Conservation (phyloP, 1,140 invertebrate genomes). For the Dendroctonus valens region DNA sequence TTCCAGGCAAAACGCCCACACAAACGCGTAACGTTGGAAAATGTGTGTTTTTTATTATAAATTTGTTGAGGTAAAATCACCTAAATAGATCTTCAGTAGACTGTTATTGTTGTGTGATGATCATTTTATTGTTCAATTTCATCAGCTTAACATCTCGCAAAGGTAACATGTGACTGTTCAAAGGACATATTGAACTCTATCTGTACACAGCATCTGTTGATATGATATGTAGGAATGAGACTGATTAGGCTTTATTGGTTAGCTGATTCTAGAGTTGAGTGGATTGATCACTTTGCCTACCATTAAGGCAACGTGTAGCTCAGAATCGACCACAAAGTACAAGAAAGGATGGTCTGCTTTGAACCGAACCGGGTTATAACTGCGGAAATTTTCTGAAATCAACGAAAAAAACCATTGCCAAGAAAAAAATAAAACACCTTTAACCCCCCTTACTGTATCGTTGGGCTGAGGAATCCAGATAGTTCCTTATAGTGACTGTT, state of each 20-base stretch:
- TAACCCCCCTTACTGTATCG: constrained; percentile 55
- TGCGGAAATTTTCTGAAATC: constrained; percentile 36
- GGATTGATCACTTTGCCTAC: constrained; percentile 79
- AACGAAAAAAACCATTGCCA: neutral
- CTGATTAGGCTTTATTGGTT: constrained; percentile 36
- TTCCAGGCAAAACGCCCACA: too few relatives aligned
- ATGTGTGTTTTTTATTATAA: too few relatives aligned
- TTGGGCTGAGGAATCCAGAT: constrained; percentile 57
- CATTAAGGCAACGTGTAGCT: constrained; percentile 72
- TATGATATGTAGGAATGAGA: too few relatives aligned
- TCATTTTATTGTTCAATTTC: too few relatives aligned
- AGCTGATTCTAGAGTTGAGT: constrained; percentile 71
- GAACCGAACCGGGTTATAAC: constrained; percentile 59
- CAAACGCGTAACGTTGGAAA: too few relatives aligned
- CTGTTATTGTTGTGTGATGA: too few relatives aligned
- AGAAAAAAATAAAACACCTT: neutral
- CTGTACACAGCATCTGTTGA: too few relatives aligned
- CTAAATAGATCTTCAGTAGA: too few relatives aligned
- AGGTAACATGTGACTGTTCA: too few relatives aligned
- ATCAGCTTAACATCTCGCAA: too few relatives aligned
- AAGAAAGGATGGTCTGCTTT: constrained; percentile 75
- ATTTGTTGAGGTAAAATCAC: too few relatives aligned
- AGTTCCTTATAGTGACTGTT: constrained; percentile 74
- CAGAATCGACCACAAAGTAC: constrained; percentile 78
- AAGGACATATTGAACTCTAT: too few relatives aligned